Conservation (phyloP, 2,888 invertebrate species). For the Anthophora plumipes region DNA sequence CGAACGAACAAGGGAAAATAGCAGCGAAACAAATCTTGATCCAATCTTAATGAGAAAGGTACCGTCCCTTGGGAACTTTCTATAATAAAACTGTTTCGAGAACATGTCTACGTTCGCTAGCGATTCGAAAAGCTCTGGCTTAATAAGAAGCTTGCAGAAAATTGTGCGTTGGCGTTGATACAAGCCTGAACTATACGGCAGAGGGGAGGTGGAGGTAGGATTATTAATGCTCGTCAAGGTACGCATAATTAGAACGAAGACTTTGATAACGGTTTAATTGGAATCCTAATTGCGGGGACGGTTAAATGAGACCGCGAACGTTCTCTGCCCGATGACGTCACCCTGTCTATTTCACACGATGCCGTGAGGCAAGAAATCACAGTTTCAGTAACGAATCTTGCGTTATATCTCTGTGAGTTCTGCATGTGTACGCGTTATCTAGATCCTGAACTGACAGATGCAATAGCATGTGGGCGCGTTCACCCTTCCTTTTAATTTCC, state of each 20-base stretch:
- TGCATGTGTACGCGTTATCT: slow-evolving; percentile 58
- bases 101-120: not conserved
- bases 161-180: slow-evolving; percentile 19
- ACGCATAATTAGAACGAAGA: slow-evolving; percentile 60
- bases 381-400: slow-evolving; percentile 24
- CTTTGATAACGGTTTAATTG: slow-evolving; percentile 71
- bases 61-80: not conserved
- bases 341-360: slow-evolving; percentile 50
- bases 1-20: not conserved
- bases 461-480: too few relatives aligned
- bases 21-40: slow-evolving; percentile 13
- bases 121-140: slow-evolving; percentile 25
- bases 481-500: slow-evolving; percentile 60
- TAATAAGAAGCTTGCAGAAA: slow-evolving; percentile 40
- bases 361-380: slow-evolving; percentile 62
- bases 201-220: slow-evolving; percentile 35
- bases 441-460: slow-evolving; percentile 35
- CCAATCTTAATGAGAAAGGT: slow-evolving; percentile 18
- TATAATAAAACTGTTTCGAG: not conserved
- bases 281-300: slow-evolving; percentile 67
- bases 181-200: too few relatives aligned
- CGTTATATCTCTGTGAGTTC: slow-evolving; percentile 41
- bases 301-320: slow-evolving; percentile 60
- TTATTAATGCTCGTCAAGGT: slow-evolving; percentile 65
- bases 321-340: slow-evolving; percentile 43